A percentile compares a stretch with the other conserved stretches of the same genome.
Conservation (phyloP, 2,888 invertebrate species). For the Agrotis exclamationis region DNA sequence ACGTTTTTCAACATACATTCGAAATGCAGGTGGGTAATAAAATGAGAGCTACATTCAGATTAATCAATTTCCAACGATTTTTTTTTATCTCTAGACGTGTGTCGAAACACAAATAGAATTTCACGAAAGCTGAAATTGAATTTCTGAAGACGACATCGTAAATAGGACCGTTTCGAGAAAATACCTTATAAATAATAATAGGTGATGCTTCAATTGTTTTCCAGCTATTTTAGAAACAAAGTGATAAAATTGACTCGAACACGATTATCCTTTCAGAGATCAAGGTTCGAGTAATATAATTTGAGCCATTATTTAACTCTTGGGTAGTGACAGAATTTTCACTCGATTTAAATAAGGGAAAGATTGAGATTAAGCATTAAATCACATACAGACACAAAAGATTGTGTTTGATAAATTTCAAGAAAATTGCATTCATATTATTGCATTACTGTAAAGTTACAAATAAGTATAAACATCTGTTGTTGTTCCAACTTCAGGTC, state of each 20-base stretch:
- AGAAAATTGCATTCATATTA: not conserved
- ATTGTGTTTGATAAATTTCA: not conserved
- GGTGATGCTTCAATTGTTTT: conserved; percentile 39
- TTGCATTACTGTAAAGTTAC: not conserved
- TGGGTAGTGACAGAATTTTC: not conserved
- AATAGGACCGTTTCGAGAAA: conserved; percentile 67
- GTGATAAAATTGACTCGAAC: conserved; percentile 28
- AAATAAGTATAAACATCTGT: not conserved
- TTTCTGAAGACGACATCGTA: conserved; percentile 70
- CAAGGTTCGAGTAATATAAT: conserved; percentile 13
- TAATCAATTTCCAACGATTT: conserved; percentile 71
- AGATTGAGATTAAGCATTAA: not conserved
- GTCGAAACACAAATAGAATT: conserved; percentile 74
- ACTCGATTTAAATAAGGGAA: not conserved
- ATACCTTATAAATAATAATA: conserved; percentile 65
- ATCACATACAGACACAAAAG: not conserved
- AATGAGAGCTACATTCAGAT: conserved; percentile 42
- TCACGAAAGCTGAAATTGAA: conserved; percentile 73
- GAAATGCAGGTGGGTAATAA: conserved; percentile 19
- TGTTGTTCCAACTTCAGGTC: not conserved
- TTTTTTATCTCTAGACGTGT: conserved; percentile 69
- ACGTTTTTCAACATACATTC: not conserved
- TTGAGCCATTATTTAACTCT: conserved; percentile 1
- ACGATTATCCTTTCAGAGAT: conserved; percentile 34
- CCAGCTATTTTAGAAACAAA: conserved; percentile 28